Evolutionary conservation across 1,140 invertebrate genomes (phyloP).

Genomic region (Drosophila lini): DNA sequence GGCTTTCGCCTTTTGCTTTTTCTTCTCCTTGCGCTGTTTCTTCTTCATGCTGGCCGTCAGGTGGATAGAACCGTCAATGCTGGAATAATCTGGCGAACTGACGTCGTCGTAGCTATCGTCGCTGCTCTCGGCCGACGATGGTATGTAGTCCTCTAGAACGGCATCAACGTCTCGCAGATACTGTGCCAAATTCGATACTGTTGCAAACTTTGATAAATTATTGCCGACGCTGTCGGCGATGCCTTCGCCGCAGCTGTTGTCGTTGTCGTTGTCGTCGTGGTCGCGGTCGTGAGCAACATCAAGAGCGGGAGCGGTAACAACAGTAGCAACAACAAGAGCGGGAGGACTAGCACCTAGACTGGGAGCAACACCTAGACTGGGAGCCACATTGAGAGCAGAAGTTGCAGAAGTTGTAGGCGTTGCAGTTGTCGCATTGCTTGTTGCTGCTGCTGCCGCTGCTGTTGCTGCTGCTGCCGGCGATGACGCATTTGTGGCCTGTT

Average conservation of each 20-base stretch:
- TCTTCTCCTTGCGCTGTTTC: slow-evolving; percentile 80
- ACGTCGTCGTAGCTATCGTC: slow-evolving; percentile 34
- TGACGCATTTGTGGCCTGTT: slow-evolving; percentile 59
- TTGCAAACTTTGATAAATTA: slow-evolving; percentile 84
- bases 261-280: slow-evolving; percentile 47
- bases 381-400: slow-evolving; percentile 11
- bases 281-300: slow-evolving; percentile 58
- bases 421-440: slow-evolving; percentile 28
- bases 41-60: slow-evolving; percentile 82
- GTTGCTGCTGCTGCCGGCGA: slow-evolving; percentile 45
- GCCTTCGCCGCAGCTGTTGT: slow-evolving; percentile 73
- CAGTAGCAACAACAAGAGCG: slow-evolving; percentile 24
- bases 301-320: slow-evolving; percentile 10
- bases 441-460: slow-evolving; percentile 34
- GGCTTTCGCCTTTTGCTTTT: slow-evolving; percentile 71
- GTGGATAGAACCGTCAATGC: slow-evolving; percentile 61
- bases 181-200: slow-evolving; percentile 84
- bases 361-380: slow-evolving; percentile 6
- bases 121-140: slow-evolving; percentile 77
- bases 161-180: slow-evolving; percentile 84
- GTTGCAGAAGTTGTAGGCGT: slow-evolving; percentile 35
- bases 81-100: slow-evolving; percentile 75
- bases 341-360: slow-evolving; percentile 2
- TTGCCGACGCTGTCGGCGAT: slow-evolving; percentile 70
- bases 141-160: slow-evolving; percentile 83